Percentiles rank a stretch among this genome's conserved stretches.
Conservation (phyloP, 92 coral and sea anemone species). For the Anthopleura xanthogrammica region DNA sequence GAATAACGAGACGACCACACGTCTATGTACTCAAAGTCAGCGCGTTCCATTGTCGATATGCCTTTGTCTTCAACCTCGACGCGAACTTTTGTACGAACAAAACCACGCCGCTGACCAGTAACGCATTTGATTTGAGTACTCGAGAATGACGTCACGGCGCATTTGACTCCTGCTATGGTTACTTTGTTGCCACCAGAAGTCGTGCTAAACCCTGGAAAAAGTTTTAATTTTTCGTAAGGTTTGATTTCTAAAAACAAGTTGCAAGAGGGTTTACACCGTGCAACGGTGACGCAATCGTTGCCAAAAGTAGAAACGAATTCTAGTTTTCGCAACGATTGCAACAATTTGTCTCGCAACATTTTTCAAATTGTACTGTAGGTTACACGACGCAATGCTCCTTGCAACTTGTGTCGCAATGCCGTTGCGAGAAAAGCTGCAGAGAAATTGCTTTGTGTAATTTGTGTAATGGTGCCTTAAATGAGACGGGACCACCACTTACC, state of each 20-base stretch:
- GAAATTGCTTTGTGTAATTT: no score
- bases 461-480: neutral
- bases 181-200: conserved; percentile 57
- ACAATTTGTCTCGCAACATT: no score
- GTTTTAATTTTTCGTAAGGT: no score
- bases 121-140: conserved; percentile 64
- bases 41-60: conserved; percentile 70
- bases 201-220: conserved; percentile 63
- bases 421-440: no score
- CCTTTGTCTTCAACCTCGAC: conserved; percentile 77
- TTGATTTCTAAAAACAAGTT: no score
- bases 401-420: no score
- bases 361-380: no score
- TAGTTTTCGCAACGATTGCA: no score
- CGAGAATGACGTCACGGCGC: conserved; percentile 59
- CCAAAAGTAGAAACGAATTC: no score
- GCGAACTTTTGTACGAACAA: conserved; percentile 58
- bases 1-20: conserved; percentile 87
- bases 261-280: no score
- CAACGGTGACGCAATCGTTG: no score
- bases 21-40: conserved; percentile 80
- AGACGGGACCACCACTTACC: conserved; percentile 45
- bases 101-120: conserved; percentile 74
- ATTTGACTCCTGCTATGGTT: conserved; percentile 65
- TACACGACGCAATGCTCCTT: no score